phyloP scores from a whole-genome alignment of 2,888 invertebrate genomes.

The Anagyrus pseudococci region DNA sequence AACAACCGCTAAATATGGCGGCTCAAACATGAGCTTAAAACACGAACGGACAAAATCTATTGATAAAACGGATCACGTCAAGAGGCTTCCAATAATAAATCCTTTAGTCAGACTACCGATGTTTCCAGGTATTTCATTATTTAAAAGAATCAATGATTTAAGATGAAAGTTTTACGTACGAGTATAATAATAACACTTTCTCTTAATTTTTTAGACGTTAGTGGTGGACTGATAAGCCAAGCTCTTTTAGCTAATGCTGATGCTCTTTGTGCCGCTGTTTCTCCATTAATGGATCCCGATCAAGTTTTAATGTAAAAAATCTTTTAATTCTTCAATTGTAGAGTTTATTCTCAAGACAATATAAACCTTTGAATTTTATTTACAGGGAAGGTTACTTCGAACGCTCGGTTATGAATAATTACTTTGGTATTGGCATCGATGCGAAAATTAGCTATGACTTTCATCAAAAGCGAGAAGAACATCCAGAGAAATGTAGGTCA shows the following conservation, averaged over 20 bases:
- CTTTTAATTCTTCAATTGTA: not conserved
- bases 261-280: conserved; percentile 94
- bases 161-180: not conserved
- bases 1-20: conserved; percentile 65
- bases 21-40: conserved; percentile 53
- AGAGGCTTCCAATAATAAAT: conserved; percentile 87
- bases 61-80: conserved; percentile 65
- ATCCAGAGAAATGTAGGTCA: conserved; percentile 94
- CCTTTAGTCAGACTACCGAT: conserved; percentile 85
- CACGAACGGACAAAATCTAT: conserved; percentile 63
- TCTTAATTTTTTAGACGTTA: conserved; percentile 65
- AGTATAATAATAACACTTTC: conserved; percentile 21
- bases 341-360: too few relatives aligned
- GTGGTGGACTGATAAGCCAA: conserved; percentile 90
- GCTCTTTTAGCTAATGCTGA: conserved; percentile 95
- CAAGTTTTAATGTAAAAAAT: conserved; percentile 72
- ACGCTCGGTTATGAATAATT: conserved; percentile 97
- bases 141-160: too few relatives aligned
- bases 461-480: conserved; percentile 95
- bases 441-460: conserved; percentile 97
- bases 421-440: conserved; percentile 97
- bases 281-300: conserved; percentile 92
- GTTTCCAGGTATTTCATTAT: conserved; percentile 80
- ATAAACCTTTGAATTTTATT: conserved; percentile 9
- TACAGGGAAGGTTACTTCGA: conserved; percentile 86